Evolutionary conservation across 2,113 vertebrate genomes (phyloP).

Genomic region (Thalassoma bifasciatum): DNA sequence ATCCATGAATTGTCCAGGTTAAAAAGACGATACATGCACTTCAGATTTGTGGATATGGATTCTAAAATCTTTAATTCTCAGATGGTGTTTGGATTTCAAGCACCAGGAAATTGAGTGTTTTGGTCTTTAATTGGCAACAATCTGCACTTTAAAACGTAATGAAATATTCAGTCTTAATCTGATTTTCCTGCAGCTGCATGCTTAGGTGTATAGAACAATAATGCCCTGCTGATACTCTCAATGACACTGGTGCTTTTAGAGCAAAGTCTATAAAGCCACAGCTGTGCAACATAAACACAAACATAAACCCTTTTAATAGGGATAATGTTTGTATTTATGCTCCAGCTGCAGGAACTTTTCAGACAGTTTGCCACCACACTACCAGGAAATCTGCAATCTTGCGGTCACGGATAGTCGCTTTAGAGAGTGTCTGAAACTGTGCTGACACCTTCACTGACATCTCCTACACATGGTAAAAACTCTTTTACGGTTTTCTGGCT

Average conservation of each 20-base stretch:
- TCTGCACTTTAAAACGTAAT: conserved; percentile 33
- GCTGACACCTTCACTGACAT: conserved; percentile 26
- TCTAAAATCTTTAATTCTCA: conserved; percentile 7
- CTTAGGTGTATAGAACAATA: conserved; percentile 13
- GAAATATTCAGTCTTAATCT: conserved; percentile 20
- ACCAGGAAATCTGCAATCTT: conserved; percentile 3
- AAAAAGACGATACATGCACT: conserved; percentile 1
- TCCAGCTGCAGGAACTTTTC: background rate
- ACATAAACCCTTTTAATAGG: conserved; percentile 23
- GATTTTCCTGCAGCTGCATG: conserved; percentile 2
- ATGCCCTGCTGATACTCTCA: conserved; percentile 20
- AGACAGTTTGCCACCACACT: conserved; percentile 3
- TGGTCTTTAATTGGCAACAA: conserved; percentile 17
- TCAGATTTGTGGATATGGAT: conserved; percentile 22
- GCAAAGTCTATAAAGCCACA: conserved; percentile 22
- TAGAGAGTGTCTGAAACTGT: conserved; percentile 11
- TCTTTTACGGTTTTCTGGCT: conserved; percentile 23
- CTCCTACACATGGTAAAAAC: background rate
- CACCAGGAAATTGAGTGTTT: conserved; percentile 9
- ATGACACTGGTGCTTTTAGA: conserved; percentile 21
- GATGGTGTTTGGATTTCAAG: conserved; percentile 22
- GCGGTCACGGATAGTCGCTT: conserved; percentile 5
- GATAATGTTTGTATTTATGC: conserved; percentile 4
- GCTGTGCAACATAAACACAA: background rate
- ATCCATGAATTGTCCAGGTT: conserved; percentile 9